Evolutionary conservation across 2,797 vertebrate genomes (phyloP).

Genomic region (Lates japonicus): DNA sequence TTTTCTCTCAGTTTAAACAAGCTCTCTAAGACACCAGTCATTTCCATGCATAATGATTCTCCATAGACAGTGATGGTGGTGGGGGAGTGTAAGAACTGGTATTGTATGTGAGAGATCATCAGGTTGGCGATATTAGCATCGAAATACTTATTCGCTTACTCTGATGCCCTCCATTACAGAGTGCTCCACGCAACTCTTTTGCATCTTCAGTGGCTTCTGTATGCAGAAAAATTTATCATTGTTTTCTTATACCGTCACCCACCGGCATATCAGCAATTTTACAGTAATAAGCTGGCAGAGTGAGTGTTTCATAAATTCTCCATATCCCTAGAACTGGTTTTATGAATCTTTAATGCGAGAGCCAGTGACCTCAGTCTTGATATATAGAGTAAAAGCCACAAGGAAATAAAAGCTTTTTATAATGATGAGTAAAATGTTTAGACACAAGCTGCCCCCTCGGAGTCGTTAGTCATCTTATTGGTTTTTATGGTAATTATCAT

Average conservation of each 20-base stretch:
- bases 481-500: slow-evolving; percentile 43
- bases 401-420: slow-evolving; percentile 69
- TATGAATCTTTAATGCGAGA: slow-evolving; percentile 79
- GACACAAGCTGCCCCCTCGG: slow-evolving; percentile 49
- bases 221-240: slow-evolving; percentile 75
- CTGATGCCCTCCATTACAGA: slow-evolving; percentile 82
- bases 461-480: slow-evolving; percentile 50
- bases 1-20: slow-evolving; percentile 77
- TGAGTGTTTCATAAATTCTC: slow-evolving; percentile 77
- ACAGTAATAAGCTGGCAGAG: slow-evolving; percentile 76
- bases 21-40: slow-evolving; percentile 78
- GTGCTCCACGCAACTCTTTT: slow-evolving; percentile 70
- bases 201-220: slow-evolving; percentile 74
- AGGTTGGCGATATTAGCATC: slow-evolving; percentile 82
- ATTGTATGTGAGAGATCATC: slow-evolving; percentile 79
- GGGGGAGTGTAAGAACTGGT: slow-evolving; percentile 49
- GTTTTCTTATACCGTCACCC: slow-evolving; percentile 73
- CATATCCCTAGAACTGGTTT: slow-evolving; percentile 71
- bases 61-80: slow-evolving; percentile 46
- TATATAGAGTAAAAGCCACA: slow-evolving; percentile 72
- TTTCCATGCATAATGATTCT: slow-evolving; percentile 85
- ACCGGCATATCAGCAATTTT: slow-evolving; percentile 78
- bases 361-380: slow-evolving; percentile 75
- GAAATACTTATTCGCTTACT: slow-evolving; percentile 78
- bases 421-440: slow-evolving; percentile 65